A percentile compares a stretch with the other conserved stretches of the same genome.
Evolutionary conservation across 2,888 invertebrate genomes (phyloP).

Genomic region (Tenthredo amoena): DNA sequence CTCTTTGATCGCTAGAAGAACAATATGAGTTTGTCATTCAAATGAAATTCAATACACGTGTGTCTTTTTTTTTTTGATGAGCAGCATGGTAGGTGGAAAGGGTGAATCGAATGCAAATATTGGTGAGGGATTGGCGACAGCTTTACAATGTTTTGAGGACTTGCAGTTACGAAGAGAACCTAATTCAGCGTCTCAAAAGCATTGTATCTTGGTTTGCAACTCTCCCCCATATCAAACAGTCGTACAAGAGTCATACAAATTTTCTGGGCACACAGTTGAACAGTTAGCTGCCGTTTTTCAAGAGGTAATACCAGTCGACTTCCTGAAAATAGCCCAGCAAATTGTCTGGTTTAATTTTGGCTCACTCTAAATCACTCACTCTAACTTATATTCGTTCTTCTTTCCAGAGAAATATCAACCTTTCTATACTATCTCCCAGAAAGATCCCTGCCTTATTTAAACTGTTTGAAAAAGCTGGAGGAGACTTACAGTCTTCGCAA

Average conservation of each 20-base stretch:
- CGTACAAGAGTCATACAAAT: slow-evolving; percentile 87
- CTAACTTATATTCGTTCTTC: slow-evolving; percentile 54
- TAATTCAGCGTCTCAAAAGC: slow-evolving; percentile 82
- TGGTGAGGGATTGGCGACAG: slow-evolving; percentile 93
- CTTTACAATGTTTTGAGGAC: slow-evolving; percentile 94
- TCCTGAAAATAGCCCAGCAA: neutral
- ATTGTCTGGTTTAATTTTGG: neutral
- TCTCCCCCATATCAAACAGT: slow-evolving; percentile 95
- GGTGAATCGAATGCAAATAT: slow-evolving; percentile 94
- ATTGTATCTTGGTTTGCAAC: slow-evolving; percentile 92
- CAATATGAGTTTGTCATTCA: neutral
- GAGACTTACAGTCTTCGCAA: slow-evolving; percentile 88
- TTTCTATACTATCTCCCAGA: slow-evolving; percentile 93
- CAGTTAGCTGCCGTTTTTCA: slow-evolving; percentile 88
- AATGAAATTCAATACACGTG: slow-evolving; percentile 27
- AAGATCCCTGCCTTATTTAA: slow-evolving; percentile 92
- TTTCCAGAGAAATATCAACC: slow-evolving; percentile 87
- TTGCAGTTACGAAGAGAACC: slow-evolving; percentile 82
- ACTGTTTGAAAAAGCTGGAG: slow-evolving; percentile 94
- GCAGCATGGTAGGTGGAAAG: slow-evolving; percentile 91
- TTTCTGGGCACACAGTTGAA: slow-evolving; percentile 90
- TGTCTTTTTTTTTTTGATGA: slow-evolving; percentile 49
- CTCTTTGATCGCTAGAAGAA: neutral
- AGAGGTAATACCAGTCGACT: slow-evolving; percentile 80
- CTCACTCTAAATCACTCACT: neutral